Evolutionary conservation across 2,113 vertebrate species (phyloP), one percentile per base, ranked within the genome.

Genomic region (Apteryx mantelli): DNA sequence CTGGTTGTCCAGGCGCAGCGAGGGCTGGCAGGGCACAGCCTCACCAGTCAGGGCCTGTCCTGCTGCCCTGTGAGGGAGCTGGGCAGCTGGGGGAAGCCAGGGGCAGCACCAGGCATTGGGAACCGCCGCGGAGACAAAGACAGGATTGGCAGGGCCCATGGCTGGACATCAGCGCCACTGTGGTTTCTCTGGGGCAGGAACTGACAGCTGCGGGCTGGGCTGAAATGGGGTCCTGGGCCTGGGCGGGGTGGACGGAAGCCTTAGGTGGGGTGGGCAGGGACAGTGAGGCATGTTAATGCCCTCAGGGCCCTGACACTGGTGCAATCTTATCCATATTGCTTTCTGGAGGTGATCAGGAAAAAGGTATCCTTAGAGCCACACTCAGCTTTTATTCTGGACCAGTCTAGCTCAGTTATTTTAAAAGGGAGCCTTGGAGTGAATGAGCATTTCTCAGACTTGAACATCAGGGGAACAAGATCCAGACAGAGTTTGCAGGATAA

Each of bases 351-450:
- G 30, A 66, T 64, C 46, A 18, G 18, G 46, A 19, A 48, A 26
- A 70, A 53, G 8, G 34, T 1, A 0, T 2, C 0, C 28, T 48
- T 30, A 56, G 20, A 88, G 20, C 5, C 15, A 86, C 1, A 0
- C 40, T 36, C 2, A 0, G 30, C 25, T 55, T 34, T 75, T 79
- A 7, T 13, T 34, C 20, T 40, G 24, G 15, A 21, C 40, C 3
- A 5, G 82, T 60, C 7, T 30, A 76, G 16, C 68, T 70, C 9
- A 14, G 22, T 34, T 7, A 24, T 10, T 24, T 34, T 13, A 30
- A 34, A 44, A 69, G 30, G 66, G 46, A 32, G 28, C 21, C 5
- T 5, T 2, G 17, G 15, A n/a, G 19, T 5, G 11, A 68, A 69
- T 63, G 24, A 63, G 24, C 0, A 0, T 22, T 28, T 55, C 52